Evolutionary conservation across 1,140 invertebrate species (phyloP).

Genomic region (Diabrotica undecimpunctata): DNA sequence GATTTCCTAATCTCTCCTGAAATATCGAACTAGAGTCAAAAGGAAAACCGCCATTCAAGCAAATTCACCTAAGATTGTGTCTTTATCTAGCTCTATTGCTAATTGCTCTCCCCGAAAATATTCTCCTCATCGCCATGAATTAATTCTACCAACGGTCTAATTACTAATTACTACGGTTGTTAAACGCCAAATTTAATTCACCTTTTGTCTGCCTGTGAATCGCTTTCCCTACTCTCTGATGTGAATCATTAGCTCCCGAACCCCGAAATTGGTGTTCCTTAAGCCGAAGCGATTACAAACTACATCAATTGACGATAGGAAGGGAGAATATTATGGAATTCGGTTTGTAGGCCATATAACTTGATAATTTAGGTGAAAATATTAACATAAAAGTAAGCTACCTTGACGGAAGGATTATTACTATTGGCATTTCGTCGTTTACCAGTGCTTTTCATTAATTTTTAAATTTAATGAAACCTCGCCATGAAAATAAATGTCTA

Average conservation of each 20-base stretch:
- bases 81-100: neutral
- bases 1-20: too few relatives aligned
- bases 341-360: too few relatives aligned
- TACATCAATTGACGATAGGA: conserved; percentile 2
- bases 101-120: neutral
- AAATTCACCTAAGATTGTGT: neutral
- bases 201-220: neutral
- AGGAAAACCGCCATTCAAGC: neutral
- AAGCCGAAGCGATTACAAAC: neutral
- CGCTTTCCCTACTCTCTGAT: neutral
- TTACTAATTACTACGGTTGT: conserved; percentile 2
- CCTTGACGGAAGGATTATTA: neutral
- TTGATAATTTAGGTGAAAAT: too few relatives aligned
- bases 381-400: neutral
- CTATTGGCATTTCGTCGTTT: too few relatives aligned
- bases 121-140: neutral
- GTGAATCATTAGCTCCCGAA: too few relatives aligned
- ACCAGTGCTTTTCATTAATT: too few relatives aligned
- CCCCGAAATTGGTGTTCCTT: neutral
- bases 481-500: too few relatives aligned
- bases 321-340: neutral
- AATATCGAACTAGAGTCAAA: neutral
- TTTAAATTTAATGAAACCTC: too few relatives aligned
- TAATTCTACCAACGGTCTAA: neutral
- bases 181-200: neutral